Percentiles rank a stretch among this genome's conserved stretches.
Evolutionary conservation across 2,113 vertebrate species (phyloP).

Genomic region (Gobiocypris rarus): DNA sequence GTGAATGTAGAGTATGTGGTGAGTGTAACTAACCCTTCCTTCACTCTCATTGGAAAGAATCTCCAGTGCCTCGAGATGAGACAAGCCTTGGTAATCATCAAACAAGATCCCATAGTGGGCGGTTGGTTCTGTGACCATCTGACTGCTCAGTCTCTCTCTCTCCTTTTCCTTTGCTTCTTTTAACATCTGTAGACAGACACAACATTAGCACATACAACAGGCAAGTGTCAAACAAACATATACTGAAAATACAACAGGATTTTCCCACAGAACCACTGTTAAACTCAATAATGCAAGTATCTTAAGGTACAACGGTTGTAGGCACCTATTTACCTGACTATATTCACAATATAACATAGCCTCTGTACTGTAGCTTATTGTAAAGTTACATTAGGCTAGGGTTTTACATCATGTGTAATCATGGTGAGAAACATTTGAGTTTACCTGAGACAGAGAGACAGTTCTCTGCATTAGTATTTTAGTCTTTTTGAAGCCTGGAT

Average conservation of each 20-base stretch:
- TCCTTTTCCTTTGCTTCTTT: constrained; percentile 97
- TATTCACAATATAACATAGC: no score
- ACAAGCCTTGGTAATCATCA: constrained; percentile 96
- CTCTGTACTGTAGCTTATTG: no score
- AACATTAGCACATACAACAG: not conserved
- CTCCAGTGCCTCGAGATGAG: constrained; percentile 97
- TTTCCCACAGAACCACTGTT: not conserved
- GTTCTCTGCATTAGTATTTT: constrained; percentile 96
- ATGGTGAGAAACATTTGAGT: not conserved
- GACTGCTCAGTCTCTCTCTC: constrained; percentile 84
- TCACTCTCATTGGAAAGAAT: constrained; percentile 98
- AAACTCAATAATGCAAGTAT: not conserved
- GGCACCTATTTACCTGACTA: no score
- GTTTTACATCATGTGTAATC: not conserved
- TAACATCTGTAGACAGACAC: constrained; percentile 81
- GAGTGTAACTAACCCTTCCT: constrained; percentile 78
- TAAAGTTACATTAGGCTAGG: not conserved
- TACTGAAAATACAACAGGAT: not conserved
- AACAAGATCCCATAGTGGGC: constrained; percentile 95
- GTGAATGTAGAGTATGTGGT: not conserved
- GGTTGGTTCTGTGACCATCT: constrained; percentile 83
- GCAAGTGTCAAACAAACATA: not conserved
- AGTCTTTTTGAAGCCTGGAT: constrained; percentile 96
- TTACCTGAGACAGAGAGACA: constrained; percentile 91
- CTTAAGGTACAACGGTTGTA: not conserved